Evolutionary conservation across 2,113 vertebrate genomes (phyloP), one percentile per base, ranked within the genome.

Genomic region (Dryoscopus gambensis): DNA sequence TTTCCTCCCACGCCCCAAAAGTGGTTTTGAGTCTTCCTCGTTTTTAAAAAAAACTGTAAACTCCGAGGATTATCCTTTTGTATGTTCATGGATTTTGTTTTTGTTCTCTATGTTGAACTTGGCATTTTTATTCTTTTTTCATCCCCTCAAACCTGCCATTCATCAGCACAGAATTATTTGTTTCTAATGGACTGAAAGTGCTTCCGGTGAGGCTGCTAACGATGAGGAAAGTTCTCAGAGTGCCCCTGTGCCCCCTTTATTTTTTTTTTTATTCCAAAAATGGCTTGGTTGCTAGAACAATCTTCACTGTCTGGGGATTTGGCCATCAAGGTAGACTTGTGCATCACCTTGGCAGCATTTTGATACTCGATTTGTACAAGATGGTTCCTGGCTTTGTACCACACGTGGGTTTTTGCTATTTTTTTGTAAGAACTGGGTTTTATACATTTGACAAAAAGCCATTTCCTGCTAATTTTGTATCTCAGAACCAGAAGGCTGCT

Each of bases 211-310:
- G 95, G 84, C 95, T 87, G 88, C 95, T 87, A 55, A 75, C 3
- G 42, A 81, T 44, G 46, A n/a, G n/a, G 24, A 33, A 55, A 50
- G 84, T 85, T 90, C 93, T 90, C 77, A 35, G 85, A 70, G 83
- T 81, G 78, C 76, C 53, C 76, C 47, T 11, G 2, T 46, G 49
- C 33, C 68, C 33, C 65, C 6, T 13, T 9, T 55, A 3, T 22
- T 25, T 28, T 37, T 40, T 33, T n/a, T 47, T 62, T 35, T 87
- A 56, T 35, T 62, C 14, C 13, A 63, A 57, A 71, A 82, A 93
- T 79, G 82, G 94, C 95, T 95, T 59, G 74, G 87, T 97, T 96
- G 94, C 97, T 87, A 68, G 96, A 95, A 95, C 96, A 84, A 79
- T 96, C 96, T 97, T 84, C 70, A 52, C 9, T 17, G 27, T 77